phyloP scores from a whole-genome alignment of 2,797 vertebrate species.

The Esox masquinongy region DNA sequence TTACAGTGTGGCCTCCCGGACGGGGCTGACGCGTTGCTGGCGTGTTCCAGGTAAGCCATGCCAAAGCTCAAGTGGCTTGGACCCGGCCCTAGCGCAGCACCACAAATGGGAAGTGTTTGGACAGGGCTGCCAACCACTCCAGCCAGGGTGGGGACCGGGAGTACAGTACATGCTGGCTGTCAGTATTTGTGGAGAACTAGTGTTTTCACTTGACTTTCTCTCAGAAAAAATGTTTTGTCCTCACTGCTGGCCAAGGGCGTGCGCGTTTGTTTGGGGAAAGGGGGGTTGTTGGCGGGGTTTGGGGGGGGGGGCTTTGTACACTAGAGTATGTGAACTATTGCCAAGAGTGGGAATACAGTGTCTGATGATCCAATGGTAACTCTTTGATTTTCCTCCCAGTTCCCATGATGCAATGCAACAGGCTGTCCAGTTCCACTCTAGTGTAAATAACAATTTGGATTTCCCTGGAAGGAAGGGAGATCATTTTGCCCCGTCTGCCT shows the following conservation, averaged over 20 bases:
- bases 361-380: neutral
- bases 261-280: neutral
- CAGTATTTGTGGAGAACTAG: slow-evolving; percentile 48
- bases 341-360: neutral
- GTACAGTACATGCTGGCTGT: slow-evolving; percentile 27
- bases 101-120: slow-evolving; percentile 71
- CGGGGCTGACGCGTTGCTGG: slow-evolving; percentile 48
- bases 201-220: slow-evolving; percentile 41
- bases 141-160: slow-evolving; percentile 44
- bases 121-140: slow-evolving; percentile 65
- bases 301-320: neutral
- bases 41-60: slow-evolving; percentile 71
- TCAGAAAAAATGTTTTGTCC: slow-evolving; percentile 26
- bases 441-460: neutral
- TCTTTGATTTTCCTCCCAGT: neutral
- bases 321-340: neutral
- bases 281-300: too few relatives aligned
- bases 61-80: slow-evolving; percentile 79
- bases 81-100: slow-evolving; percentile 51
- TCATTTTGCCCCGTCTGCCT: neutral
- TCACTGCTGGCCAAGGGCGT: neutral
- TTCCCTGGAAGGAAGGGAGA: neutral
- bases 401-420: neutral
- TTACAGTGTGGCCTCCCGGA: slow-evolving; percentile 51
- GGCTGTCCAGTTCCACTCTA: neutral